phyloP scores from a whole-genome alignment of 2,797 vertebrate species.

The Epinephelus coioides region DNA sequence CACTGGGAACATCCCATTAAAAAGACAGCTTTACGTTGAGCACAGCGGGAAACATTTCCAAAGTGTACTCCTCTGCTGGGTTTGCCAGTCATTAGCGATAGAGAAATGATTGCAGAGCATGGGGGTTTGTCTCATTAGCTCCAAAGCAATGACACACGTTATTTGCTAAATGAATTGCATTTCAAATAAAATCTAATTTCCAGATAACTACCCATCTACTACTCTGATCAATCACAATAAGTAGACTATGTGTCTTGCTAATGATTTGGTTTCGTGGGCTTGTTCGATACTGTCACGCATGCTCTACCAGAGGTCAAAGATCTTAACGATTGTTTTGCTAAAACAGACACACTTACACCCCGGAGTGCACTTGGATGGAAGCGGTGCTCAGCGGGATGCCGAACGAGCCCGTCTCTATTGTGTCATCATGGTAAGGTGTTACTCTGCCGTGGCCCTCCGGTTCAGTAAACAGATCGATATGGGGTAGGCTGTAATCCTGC shows the following conservation, averaged over 20 bases:
- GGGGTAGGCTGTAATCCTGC: constrained; percentile 93
- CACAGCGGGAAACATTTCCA: constrained; percentile 9
- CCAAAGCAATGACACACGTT: neutral
- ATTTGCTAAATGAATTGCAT: neutral
- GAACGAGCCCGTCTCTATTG: constrained; percentile 89
- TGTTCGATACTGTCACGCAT: neutral
- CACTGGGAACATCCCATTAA: constrained; percentile 18
- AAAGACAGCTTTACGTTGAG: constrained; percentile 4
- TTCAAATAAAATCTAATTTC: constrained; percentile 11
- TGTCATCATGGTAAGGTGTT: constrained; percentile 90
- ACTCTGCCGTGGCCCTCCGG: constrained; percentile 89
- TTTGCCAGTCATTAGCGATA: constrained; percentile 17
- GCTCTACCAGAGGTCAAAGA: constrained; percentile 3
- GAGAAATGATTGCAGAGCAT: constrained; percentile 12
- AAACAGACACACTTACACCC: constrained; percentile 88
- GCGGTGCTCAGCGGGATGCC: constrained; percentile 89
- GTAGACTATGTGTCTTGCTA: neutral
- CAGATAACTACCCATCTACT: neutral
- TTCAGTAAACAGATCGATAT: constrained; percentile 94
- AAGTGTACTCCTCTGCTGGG: neutral
- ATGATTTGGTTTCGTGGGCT: neutral
- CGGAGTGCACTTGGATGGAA: constrained; percentile 94
- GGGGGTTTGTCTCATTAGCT: constrained; percentile 22
- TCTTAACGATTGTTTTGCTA: neutral
- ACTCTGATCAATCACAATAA: constrained; percentile 16